These are phyloP conservation scores for Thymelicus sylvestris DNA, from an alignment of 2,888 invertebrate species.

Conservation along the genomic window DNA sequence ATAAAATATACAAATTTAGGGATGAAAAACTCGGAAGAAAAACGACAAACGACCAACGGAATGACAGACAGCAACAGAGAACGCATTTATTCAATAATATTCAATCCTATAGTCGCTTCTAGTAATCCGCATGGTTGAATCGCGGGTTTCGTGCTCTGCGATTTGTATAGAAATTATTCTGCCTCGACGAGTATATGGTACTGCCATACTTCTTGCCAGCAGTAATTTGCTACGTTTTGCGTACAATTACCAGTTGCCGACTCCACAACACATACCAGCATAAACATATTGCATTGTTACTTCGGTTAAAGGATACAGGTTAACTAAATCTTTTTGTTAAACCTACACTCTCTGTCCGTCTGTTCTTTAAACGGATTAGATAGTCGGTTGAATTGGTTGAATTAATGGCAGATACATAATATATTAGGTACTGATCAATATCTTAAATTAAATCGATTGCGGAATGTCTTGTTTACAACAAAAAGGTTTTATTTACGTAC, in stretches of 20 bases:
- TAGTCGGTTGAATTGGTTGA: too few relatives aligned
- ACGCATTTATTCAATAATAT: not conserved
- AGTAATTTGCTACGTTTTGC: constrained; percentile 72
- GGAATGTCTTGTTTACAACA: too few relatives aligned
- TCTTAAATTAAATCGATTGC: too few relatives aligned
- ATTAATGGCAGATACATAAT: too few relatives aligned
- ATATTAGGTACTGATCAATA: too few relatives aligned
- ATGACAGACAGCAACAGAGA: too few relatives aligned
- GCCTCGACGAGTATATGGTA: constrained; percentile 48
- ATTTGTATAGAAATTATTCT: constrained; percentile 79
- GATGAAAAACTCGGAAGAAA: too few relatives aligned
- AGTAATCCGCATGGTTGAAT: constrained; percentile 28
- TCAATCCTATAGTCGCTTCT: constrained; percentile 2
- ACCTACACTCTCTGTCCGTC: not conserved
- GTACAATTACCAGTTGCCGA: constrained; percentile 68
- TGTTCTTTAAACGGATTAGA: too few relatives aligned
- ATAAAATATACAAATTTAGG: too few relatives aligned
- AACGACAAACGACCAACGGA: too few relatives aligned
- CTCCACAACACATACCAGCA: constrained; percentile 48
- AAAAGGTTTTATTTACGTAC: too few relatives aligned
- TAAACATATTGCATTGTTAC: constrained; percentile 26
- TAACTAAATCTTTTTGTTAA: not conserved
- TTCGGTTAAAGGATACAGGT: not conserved
- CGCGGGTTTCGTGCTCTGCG: constrained; percentile 50
- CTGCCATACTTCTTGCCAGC: constrained; percentile 69